Base-by-base conservation (phyloP, 2,888 invertebrate species). In the Bibio marci region DNA sequence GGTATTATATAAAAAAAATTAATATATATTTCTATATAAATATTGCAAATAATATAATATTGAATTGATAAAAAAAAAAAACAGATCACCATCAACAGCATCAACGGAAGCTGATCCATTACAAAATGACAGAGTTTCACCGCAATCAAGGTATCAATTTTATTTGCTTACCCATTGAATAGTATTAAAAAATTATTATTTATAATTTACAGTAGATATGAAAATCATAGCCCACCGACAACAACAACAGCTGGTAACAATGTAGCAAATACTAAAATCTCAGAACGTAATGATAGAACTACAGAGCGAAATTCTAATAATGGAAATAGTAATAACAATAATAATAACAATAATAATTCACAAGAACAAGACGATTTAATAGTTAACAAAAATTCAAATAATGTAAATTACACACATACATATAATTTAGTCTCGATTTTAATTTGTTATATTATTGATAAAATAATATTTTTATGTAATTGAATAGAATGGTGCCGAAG, bases 401-500 rank as follows among this genome's bases (percentile, higher is more conserved):
- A 62, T 51, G 61, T 61, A 49, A 52, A 52, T 44, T 26, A 38
- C 32, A 35, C 38, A 35, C 31, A 41, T 44, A 38, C 19, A 43
- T 44, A 41, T 38, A 30, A 8, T 28, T 32, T 43, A 30, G 30
- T n/a, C n/a, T n/a, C n/a, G n/a, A n/a, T n/a, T n/a, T n/a, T n/a
- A n/a, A n/a, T n/a, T n/a, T n/a, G n/a, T n/a, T n/a, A n/a, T 30
- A 30, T 30, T 14, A 30, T 30, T 14, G 10, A 30, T 30, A 13
- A 14, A 30, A 7, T 6, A 14, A 38, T 32, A 30, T 7, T 38
- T 39, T 32, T 28, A 7, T 12, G n/a, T 7, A 3, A 19, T 12
- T 22, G n/a, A 8, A 32, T 22, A 62, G 62, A 56, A 55, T 41
- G 61, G 61, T 44, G 62, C 69, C 64, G 47, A 68, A 76, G 82